These are phyloP conservation scores for Pseudomyrmex cubaensis DNA, from an alignment of 1,140 invertebrate genomes.

Conservation along the genomic window DNA sequence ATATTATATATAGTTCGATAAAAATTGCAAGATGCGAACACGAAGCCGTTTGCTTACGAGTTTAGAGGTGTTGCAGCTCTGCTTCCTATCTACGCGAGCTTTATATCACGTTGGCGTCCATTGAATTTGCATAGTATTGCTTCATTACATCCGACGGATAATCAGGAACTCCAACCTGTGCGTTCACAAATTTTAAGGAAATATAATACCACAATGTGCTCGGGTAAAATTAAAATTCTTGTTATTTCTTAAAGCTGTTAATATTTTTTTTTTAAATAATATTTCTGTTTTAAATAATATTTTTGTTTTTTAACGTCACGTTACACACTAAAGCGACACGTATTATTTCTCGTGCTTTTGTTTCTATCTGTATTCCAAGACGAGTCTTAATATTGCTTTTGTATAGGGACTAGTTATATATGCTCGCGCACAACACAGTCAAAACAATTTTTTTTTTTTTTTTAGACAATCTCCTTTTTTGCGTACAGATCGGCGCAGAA, in stretches of 20 bases:
- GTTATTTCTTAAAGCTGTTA: too few relatives aligned
- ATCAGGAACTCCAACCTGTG: neutral
- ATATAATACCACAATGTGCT: neutral
- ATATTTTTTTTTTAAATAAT: too few relatives aligned
- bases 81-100: neutral
- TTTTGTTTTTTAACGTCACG: too few relatives aligned
- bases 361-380: too few relatives aligned
- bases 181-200: constrained; percentile 6
- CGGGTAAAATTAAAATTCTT: neutral
- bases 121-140: constrained; percentile 42
- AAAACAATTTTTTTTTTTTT: constrained; percentile 12
- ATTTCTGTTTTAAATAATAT: too few relatives aligned
- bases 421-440: neutral
- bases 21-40: constrained; percentile 12
- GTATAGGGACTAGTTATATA: too few relatives aligned
- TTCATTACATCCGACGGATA: neutral
- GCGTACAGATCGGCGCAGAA: neutral
- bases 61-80: neutral
- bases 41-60: constrained; percentile 20
- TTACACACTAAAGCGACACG: too few relatives aligned
- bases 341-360: too few relatives aligned
- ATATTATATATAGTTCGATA: constrained; percentile 13
- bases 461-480: neutral
- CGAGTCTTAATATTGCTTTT: too few relatives aligned
- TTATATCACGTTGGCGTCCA: neutral